Evolutionary conservation across 1,140 invertebrate species (phyloP), one percentile per base, ranked within the genome.

Genomic region (Cydia strobilella): DNA sequence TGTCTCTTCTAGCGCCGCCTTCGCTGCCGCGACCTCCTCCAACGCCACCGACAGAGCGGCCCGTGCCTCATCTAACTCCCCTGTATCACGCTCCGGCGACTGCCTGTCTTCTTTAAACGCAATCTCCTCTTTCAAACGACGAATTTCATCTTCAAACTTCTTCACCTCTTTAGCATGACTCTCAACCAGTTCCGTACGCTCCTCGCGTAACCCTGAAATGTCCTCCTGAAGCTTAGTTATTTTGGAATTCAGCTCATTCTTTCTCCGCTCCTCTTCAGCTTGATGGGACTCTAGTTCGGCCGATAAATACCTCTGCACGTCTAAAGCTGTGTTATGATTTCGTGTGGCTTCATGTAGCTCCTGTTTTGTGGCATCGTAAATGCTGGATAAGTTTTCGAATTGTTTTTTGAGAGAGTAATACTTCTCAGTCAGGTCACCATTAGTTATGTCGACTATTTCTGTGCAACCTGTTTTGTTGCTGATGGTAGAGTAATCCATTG

Each of bases 381-480:
- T 90, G 51, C 66, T 82, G 2, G 84, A 84, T 76, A 93, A 76
- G 39, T 80, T 86, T 12, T 93, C 91, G 77, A 83, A 88, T 76
- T 93, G 92, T 80, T 88, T 90, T 80, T 91, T 90, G 15, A 93
- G 81, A 25, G 82, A 85, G 75, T 88, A 88, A 84, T 92, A 93
- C 18, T 84, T 84, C 77, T 93, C 91, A 66, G 74, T 84, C 7
- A 93, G 72, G 76, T 93, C 91, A 39, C 86, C 86, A 23, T 87
- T 85, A 12, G 86, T 86, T 80, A 90, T 72, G 5, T 90, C 90
- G 63, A 89, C 90, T 6, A 76, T 75, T 78, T 90, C 89, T 3
- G 89, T 90, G 72, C 77, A 82, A 45, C 79, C 87, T 3, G 88
- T 91, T 82, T 91, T 91, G 65, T 91, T 93, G 63, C 90, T 91